Base-by-base conservation (phyloP, 2,113 vertebrate genomes). In the Lampris megalopsis region DNA sequence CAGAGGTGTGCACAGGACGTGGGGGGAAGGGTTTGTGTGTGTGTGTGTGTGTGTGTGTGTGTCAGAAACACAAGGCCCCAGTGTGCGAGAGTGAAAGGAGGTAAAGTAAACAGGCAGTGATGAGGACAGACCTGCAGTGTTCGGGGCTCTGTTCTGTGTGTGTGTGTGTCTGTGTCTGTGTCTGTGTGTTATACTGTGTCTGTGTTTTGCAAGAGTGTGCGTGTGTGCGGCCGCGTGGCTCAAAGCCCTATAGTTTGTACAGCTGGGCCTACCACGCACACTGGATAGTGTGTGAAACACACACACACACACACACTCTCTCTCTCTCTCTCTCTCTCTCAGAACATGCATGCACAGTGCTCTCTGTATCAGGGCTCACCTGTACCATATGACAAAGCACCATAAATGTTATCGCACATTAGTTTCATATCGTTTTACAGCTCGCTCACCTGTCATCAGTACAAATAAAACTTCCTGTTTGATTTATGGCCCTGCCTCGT, bases 71-170 rank as follows among this genome's bases (percentile, higher is more conserved):
- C 96, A 96, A 94, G 94, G 89, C 94, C 94, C 93, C 92, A 96
- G 94, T 96, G 93, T 96, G 93, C 92, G 93, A 89, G 89, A 93
- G 88, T 93, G 94, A 94, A 92, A 95, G 94, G 95, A 96, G 94
- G 96, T 95, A 96, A 95, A 95, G 94, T 95, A 96, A 96, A 96
- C 94, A 97, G 94, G 93, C 91, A 91, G 89, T 86, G 86, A 90
- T 94, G 95, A 95, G 88, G 94, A 95, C 95, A 95, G 90, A 94
- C 94, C 92, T 94, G 93, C 92, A 92, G 90, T 95, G 93, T 94
- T 91, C 90, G 88, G 93, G 92, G 87, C 91, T 81, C 92, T 94
- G 94, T 94, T 84, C 74, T 82, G 53, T 77, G 79, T 71, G 48
- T 40, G 50, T 9, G 37, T 8, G 43, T 38, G 8, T 91, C 85